Conservation (phyloP, 2,888 invertebrate genomes). For the Cosmia pyralina region DNA sequence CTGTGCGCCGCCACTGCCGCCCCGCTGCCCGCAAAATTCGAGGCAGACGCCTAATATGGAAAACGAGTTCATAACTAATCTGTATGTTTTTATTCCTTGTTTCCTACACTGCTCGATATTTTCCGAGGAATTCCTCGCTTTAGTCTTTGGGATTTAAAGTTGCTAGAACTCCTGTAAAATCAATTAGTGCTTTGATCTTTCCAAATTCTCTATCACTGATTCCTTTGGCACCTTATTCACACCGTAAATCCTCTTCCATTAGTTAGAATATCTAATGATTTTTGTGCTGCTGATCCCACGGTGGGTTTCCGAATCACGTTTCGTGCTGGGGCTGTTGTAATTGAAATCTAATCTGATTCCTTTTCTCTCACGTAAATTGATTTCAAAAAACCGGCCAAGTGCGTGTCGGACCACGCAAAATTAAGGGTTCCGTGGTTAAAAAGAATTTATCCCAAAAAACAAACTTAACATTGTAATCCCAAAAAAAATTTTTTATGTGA, state of each 20-base stretch:
- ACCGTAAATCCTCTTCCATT: not conserved
- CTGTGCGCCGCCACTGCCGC: too few species aligned
- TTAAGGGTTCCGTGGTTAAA: too few species aligned
- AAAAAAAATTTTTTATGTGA: too few species aligned
- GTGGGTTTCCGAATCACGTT: constrained; percentile 45
- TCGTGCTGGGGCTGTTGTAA: constrained; percentile 28
- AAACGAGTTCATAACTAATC: not conserved
- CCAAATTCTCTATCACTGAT: not conserved
- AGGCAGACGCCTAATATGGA: too few species aligned
- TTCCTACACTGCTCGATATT: not conserved
- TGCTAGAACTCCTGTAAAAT: not conserved
- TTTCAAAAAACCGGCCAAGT: too few species aligned
- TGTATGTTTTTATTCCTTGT: not conserved
- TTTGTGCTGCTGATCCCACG: constrained; percentile 25
- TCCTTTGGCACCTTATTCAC: not conserved
- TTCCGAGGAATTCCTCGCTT: constrained; percentile 4
- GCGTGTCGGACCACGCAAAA: too few species aligned
- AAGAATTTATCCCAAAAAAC: too few species aligned
- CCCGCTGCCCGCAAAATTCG: too few species aligned
- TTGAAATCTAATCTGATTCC: constrained; percentile 36
- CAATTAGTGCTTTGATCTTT: not conserved
- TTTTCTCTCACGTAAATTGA: not conserved
- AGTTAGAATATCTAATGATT: constrained; percentile 9
- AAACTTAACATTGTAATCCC: too few species aligned
- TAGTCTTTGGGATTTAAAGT: not conserved